Conservation (phyloP, 2,797 vertebrate genomes). For the Cyclopterus lumpus region DNA sequence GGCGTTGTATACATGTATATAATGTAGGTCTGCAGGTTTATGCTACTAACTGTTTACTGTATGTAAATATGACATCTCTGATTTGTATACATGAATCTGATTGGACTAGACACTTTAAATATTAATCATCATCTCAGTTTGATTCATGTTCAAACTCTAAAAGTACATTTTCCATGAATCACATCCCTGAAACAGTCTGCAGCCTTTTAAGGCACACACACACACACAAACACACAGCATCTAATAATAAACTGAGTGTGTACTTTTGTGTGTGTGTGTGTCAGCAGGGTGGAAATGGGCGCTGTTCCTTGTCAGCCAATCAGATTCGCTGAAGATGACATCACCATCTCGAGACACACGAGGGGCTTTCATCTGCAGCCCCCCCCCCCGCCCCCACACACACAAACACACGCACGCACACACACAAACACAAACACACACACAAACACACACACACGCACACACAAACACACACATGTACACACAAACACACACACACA, state of each 20-base stretch:
- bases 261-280: conserved; percentile 11
- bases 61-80: no score
- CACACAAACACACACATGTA: neutral
- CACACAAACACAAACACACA: neutral
- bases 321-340: conserved; percentile 72
- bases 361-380: conserved; percentile 38
- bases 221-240: neutral
- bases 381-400: neutral
- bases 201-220: neutral
- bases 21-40: no score
- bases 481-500: no score
- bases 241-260: conserved; percentile 39
- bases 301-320: conserved; percentile 73
- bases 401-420: conserved; percentile 30
- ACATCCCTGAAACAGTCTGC: no score
- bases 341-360: conserved; percentile 57
- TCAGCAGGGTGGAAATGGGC: conserved; percentile 58
- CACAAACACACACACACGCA: no score
- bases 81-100: no score
- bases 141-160: neutral
- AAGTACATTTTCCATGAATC: no score
- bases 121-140: neutral
- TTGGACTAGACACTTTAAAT: no score
- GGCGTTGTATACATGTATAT: no score
- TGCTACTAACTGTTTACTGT: no score